Evolutionary conservation across 1,140 invertebrate species (phyloP), one percentile per base, ranked within the genome.

Genomic region (Nylanderia fulva): DNA sequence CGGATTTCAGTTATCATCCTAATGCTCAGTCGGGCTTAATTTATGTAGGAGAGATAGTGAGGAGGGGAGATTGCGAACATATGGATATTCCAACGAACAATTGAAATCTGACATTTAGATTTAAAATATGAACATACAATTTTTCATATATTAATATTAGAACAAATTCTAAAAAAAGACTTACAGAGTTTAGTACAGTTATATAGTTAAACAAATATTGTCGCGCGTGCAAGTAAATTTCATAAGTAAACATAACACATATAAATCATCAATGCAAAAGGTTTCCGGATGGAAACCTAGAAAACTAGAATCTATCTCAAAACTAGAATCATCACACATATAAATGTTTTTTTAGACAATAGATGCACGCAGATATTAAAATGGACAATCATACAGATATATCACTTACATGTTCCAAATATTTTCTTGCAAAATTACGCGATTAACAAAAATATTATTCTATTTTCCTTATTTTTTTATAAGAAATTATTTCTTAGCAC

Each of bases 361-460:
- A 33, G 11, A 39, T 5, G 11, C 9, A 33, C 8, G 2, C 15
- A 58, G 4, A 58, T 24, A 3, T 39, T 7, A 39, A 74, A 71
- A 56, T 72, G 13, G 13, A 74, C 1, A 15, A 33, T 48, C n/a
- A 21, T 0, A 54, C n/a, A 36, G 4, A 18, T 11, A 66, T n/a
- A 27, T 3, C n/a, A 58, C 29, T 74, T 24, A 39, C 33, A 36
- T 13, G 13, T 60, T 36, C 5, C n/a, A 52, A 71, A 48, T 5
- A 8, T 60, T 60, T 48, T 42, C 21, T 75, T 24, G 13, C 11
- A 11, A 24, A 56, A 29, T 29, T 56, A 71, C 13, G 18, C 45
- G 2, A 71, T 7, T 71, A 56, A 29, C 27, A 61, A 29, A 21
- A 39, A 33, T 48, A 33, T 74, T 74, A 58, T 58, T 75, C 33